These are phyloP conservation scores for Chlorodrepanis virens DNA, from an alignment of 2,113 vertebrate genomes.

Conservation along the genomic window DNA sequence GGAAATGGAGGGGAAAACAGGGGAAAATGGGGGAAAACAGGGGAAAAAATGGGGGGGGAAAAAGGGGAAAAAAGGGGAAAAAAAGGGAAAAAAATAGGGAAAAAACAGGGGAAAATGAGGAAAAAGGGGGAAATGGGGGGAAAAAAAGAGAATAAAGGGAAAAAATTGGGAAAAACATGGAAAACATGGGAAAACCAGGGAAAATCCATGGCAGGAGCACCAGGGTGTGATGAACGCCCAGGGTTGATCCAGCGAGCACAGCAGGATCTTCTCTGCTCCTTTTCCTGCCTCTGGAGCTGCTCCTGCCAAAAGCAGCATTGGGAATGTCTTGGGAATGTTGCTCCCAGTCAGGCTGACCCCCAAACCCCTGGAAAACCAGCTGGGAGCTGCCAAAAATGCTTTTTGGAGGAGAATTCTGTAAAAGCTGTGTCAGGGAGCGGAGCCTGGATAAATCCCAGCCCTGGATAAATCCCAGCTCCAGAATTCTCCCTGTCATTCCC, in stretches of 20 bases:
- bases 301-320: neutral
- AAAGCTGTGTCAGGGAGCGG: neutral
- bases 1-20: no score
- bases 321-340: neutral
- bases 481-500: neutral
- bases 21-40: no score
- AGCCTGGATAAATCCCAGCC: neutral
- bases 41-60: neutral
- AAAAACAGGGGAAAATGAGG: no score
- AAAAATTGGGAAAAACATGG: no score
- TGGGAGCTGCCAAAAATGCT: constrained; percentile 14
- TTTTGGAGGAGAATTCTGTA: neutral
- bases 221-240: fast-evolving
- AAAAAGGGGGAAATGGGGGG: neutral
- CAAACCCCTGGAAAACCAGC: fast-evolving
- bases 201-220: fast-evolving
- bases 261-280: neutral
- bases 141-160: neutral
- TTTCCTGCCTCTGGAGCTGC: neutral
- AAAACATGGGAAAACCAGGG: neutral
- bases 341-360: neutral
- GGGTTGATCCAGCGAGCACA: neutral
- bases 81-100: neutral
- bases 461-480: neutral
- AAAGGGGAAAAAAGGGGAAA: no score